These are phyloP conservation scores for Noctua pronuba DNA, from an alignment of 2,888 invertebrate genomes.

Conservation along the genomic window DNA sequence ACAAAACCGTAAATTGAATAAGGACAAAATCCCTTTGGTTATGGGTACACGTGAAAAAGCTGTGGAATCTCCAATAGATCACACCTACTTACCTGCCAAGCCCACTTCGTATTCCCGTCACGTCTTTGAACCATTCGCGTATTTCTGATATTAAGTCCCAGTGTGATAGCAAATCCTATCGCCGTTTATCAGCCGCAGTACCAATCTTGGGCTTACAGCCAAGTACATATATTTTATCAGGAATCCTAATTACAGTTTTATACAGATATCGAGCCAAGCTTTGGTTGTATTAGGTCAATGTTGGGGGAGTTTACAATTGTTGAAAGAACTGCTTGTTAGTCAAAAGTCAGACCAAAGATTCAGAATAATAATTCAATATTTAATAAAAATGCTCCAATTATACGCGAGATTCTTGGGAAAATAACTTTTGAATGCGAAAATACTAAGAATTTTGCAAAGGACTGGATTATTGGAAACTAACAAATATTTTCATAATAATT, in stretches of 20 bases:
- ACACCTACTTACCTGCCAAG: constrained; percentile 15
- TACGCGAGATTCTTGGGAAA: too few relatives aligned
- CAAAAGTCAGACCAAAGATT: neutral
- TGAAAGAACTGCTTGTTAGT: neutral
- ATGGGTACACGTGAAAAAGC: neutral
- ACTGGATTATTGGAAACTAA: neutral
- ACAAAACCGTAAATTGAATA: neutral
- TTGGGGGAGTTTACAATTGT: neutral
- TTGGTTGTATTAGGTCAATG: neutral
- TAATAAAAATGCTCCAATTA: neutral
- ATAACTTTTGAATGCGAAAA: neutral
- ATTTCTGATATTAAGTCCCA: constrained; percentile 47
- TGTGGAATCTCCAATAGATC: constrained; percentile 27
- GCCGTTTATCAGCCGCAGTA: constrained; percentile 34
- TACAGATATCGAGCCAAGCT: constrained; percentile 16
- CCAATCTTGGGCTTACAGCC: constrained; percentile 24
- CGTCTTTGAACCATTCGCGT: constrained; percentile 23
- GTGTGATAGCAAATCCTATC: constrained; percentile 32
- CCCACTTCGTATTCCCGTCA: constrained; percentile 9
- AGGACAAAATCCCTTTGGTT: neutral
- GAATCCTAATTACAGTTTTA: constrained; percentile 38
- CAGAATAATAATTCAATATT: neutral
- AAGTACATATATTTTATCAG: constrained; percentile 28
- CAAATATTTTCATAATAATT: neutral
- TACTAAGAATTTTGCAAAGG: neutral